Conservation (phyloP, 1,140 invertebrate genomes). For the Drosophila suzukii region DNA sequence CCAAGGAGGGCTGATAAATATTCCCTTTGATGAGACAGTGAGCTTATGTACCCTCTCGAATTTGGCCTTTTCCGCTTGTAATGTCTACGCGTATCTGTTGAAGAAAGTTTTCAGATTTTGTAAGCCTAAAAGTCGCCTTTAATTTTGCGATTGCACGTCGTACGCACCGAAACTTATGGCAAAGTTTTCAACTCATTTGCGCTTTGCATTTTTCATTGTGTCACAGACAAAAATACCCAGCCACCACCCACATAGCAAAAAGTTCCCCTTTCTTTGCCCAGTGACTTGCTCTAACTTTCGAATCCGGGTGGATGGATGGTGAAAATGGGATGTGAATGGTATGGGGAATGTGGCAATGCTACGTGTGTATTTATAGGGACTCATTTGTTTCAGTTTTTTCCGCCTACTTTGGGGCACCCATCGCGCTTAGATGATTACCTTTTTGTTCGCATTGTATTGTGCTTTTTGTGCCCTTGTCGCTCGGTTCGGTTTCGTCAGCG, state of each 20-base stretch:
- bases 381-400: constrained; percentile 77
- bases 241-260: constrained; percentile 22
- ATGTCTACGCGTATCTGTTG: constrained; percentile 46
- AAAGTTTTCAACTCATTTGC: constrained; percentile 83
- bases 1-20: neutral
- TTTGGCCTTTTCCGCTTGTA: neutral
- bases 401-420: constrained; percentile 39
- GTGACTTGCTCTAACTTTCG: constrained; percentile 47
- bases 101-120: constrained; percentile 54
- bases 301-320: constrained; percentile 7
- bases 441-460: constrained; percentile 59
- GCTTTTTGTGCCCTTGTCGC: constrained; percentile 43
- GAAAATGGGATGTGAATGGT: neutral
- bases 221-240: constrained; percentile 48
- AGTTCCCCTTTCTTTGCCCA: constrained; percentile 32
- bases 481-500: constrained; percentile 47
- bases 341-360: constrained; percentile 11
- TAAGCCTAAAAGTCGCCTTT: constrained; percentile 64
- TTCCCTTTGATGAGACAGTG: neutral
- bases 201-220: constrained; percentile 79
- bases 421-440: constrained; percentile 66
- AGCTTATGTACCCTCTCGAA: constrained; percentile 25
- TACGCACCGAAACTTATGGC: constrained; percentile 68
- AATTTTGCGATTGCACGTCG: constrained; percentile 52
- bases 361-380: constrained; percentile 70